A percentile compares a stretch with the other conserved stretches of the same genome.
These are phyloP conservation scores for Turritopsis dohrnii DNA, from an alignment of 30 jellyfish, hydroid and myxozoan species.

Conservation along the genomic window DNA sequence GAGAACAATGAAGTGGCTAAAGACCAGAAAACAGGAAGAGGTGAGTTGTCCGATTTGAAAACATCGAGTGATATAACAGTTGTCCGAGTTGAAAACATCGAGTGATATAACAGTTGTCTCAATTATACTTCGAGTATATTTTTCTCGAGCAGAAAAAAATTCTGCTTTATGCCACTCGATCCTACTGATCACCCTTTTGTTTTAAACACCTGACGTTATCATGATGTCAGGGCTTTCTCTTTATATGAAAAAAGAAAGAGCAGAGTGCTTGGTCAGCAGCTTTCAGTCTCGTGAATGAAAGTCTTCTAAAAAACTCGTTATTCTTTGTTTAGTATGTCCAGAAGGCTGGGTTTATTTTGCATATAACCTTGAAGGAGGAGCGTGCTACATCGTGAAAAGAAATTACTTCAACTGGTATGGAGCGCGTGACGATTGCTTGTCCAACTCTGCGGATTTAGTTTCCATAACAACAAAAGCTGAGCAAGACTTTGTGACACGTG, in stretches of 20 bases:
- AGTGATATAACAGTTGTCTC: too few relatives aligned
- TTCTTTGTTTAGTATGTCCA: slow-evolving; percentile 49
- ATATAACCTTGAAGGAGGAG: slow-evolving; percentile 66
- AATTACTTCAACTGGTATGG: slow-evolving; percentile 91
- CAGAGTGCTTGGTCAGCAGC: too few relatives aligned
- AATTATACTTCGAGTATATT: too few relatives aligned
- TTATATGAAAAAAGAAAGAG: too few relatives aligned
- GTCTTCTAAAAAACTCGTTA: not conserved
- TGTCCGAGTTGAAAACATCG: too few relatives aligned
- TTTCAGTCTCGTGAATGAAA: not conserved
- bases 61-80: not conserved
- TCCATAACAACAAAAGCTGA: slow-evolving; percentile 75
- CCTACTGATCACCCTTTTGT: too few relatives aligned
- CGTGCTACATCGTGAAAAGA: slow-evolving; percentile 64
- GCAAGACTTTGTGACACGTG: slow-evolving; percentile 77
- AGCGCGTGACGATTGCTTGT: slow-evolving; percentile 81
- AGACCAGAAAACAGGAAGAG: slow-evolving; percentile 25
- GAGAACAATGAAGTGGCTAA: slow-evolving; percentile 2
- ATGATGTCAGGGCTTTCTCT: too few relatives aligned
- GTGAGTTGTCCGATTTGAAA: not conserved
- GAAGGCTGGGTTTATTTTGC: slow-evolving; percentile 66
- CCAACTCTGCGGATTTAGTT: slow-evolving; percentile 80
- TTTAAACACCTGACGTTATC: too few relatives aligned
- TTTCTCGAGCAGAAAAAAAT: too few relatives aligned
- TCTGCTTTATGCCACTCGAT: too few relatives aligned